Conservation (phyloP, 1,140 invertebrate genomes). For the Planococcus citri region DNA sequence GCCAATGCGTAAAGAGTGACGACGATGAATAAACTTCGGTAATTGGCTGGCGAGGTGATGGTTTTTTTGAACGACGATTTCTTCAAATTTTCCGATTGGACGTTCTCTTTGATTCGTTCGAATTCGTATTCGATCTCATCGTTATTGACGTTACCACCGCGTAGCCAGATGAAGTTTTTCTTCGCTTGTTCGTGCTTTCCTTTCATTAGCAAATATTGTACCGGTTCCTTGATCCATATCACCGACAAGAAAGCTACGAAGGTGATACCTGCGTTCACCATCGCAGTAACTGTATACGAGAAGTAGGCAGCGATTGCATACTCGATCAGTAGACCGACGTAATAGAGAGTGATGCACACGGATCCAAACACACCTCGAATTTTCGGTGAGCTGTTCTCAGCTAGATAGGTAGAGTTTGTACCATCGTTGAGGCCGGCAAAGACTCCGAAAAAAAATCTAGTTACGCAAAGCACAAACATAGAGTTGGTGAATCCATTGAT, state of each 20-base stretch:
- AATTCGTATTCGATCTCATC: neutral
- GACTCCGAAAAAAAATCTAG: too few species aligned
- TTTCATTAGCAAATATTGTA: conserved; percentile 50
- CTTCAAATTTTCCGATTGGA: conserved; percentile 19
- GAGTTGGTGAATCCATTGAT: conserved; percentile 27
- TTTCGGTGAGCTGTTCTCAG: neutral
- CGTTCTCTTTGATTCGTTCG: neutral
- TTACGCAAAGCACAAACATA: too few species aligned
- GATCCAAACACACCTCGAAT: neutral
- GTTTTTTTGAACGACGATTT: conserved; percentile 35
- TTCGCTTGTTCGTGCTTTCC: conserved; percentile 47
- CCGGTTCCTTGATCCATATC: conserved; percentile 59
- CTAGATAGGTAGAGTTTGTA: neutral
- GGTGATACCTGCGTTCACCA: neutral
- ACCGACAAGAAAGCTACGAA: conserved; percentile 33
- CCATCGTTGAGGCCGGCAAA: neutral
- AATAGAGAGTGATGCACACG: neutral
- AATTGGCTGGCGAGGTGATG: conserved; percentile 35
- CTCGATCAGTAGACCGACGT: neutral
- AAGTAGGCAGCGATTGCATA: neutral
- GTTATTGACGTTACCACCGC: neutral
- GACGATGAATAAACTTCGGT: conserved; percentile 37
- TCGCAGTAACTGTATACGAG: neutral
- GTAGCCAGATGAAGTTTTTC: conserved; percentile 47
- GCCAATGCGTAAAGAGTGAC: conserved; percentile 32